Evolutionary conservation across 2,113 vertebrate species (phyloP).

Genomic region (Clinocottus analis): DNA sequence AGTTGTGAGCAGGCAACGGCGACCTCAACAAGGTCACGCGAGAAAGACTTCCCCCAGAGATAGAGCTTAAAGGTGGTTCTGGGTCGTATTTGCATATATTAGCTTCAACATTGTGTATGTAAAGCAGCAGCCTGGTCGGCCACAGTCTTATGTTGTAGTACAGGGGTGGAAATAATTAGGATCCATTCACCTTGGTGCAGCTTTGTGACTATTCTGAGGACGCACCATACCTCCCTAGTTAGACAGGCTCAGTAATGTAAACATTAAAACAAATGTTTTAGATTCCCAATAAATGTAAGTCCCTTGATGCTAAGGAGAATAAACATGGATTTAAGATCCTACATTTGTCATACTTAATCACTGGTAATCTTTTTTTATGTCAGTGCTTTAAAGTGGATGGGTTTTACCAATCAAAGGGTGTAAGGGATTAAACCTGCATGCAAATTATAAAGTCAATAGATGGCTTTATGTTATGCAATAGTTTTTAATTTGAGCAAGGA

Average conservation of each 20-base stretch:
- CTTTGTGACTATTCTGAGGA: conserved; percentile 10
- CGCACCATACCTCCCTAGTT: not conserved
- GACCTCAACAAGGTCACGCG: conserved; percentile 64
- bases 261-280: not conserved
- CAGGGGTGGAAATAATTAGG: conserved; percentile 17
- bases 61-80: conserved; percentile 28
- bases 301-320: conserved; percentile 14
- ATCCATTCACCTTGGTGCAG: conserved; percentile 13
- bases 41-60: conserved; percentile 53
- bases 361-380: not conserved
- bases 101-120: conserved; percentile 39
- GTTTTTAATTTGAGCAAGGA: not conserved
- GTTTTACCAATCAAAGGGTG: not conserved
- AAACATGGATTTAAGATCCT: not conserved
- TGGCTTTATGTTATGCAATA: not conserved
- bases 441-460: not conserved
- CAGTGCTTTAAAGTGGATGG: not conserved
- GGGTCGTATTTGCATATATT: conserved; percentile 65
- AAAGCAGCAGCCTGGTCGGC: conserved; percentile 6
- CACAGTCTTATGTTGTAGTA: conserved; percentile 32
- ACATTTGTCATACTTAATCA: conserved; percentile 2
- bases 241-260: conserved; percentile 15
- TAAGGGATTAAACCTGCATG: not conserved
- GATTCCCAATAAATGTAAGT: not conserved
- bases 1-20: conserved; percentile 30